Evolutionary conservation across 2,888 invertebrate species (phyloP), one percentile per base, ranked within the genome.

Genomic region (Pseudolycoriella hygida): DNA sequence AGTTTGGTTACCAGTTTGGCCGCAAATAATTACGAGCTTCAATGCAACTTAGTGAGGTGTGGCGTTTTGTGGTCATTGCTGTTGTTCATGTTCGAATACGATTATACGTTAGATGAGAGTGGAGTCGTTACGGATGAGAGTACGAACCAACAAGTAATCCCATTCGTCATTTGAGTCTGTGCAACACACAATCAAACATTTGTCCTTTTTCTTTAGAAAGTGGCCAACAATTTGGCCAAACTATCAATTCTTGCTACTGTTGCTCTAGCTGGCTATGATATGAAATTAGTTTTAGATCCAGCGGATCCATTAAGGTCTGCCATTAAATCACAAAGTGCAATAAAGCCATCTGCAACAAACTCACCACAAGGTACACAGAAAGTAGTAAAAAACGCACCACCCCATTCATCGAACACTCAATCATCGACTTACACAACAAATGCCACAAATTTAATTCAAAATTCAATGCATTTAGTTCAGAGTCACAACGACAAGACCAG

Each of bases 61-160:
- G 97, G 96, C 8, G 87, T 85, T 0, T 61, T 98, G 3, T 97
- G 90, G 84, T 90, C 93, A 56, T 67, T 98, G 44, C 65, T 98
- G 34, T 74, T 87, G 1, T 85, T 87, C 54, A 79, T 88, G 62
- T 89, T 98, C 63, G 81, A 82, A 49, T 99, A 94, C 64, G 98
- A 98, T 68, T 98, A 84, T 66, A 99, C 98, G 3, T 70, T 98
- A 53, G 86, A 94, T 47, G 97, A 98, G 68, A 89, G 94, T 43
- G 97, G 96, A 0, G 86, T 96, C 0, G 83, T 88, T 53, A 77
- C 80, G 18, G 79, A 74, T 53, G 83, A 83, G 55, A 80, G 85
- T 43, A 77, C 82, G 3, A 94, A 93, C 62, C 84, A 87, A 56
- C 82, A 82, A 67, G 40, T 40, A 80, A 43, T 77, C 81, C 3